phyloP scores from a whole-genome alignment of 2,888 invertebrate genomes.

The Tipula unca region DNA sequence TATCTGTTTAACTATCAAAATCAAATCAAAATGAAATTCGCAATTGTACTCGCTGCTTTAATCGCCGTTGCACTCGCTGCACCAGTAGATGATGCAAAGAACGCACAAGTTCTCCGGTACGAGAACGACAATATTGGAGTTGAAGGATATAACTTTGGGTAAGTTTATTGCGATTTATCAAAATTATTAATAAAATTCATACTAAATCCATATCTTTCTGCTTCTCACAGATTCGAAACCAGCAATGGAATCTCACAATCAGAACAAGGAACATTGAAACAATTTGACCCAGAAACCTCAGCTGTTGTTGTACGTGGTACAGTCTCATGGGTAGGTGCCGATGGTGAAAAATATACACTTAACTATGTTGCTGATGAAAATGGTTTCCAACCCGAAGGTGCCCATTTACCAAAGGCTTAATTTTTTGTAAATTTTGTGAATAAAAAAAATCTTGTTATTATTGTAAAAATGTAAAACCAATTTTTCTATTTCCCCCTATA shows the following conservation, averaged over 20 bases:
- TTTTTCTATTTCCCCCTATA: no score
- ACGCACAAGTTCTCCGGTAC: background rate
- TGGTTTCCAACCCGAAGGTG: conserved; percentile 44
- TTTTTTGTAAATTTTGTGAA: background rate
- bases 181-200: no score
- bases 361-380: conserved; percentile 41
- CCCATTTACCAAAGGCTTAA: conserved; percentile 40
- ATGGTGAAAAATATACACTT: conserved; percentile 51
- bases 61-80: background rate
- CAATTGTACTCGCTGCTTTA: background rate
- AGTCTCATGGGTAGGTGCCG: conserved; percentile 47
- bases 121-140: conserved; percentile 2
- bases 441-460: background rate
- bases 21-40: background rate
- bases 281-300: background rate
- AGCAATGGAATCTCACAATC: background rate
- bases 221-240: background rate
- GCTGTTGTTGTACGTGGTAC: conserved; percentile 27
- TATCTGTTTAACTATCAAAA: background rate
- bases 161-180: background rate
- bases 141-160: background rate
- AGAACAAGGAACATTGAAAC: conserved; percentile 2
- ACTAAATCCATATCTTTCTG: no score
- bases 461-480: no score
- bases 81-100: conserved; percentile 1